phyloP scores from a whole-genome alignment of 1,140 invertebrate genomes.

The Tetramorium alpestre region DNA sequence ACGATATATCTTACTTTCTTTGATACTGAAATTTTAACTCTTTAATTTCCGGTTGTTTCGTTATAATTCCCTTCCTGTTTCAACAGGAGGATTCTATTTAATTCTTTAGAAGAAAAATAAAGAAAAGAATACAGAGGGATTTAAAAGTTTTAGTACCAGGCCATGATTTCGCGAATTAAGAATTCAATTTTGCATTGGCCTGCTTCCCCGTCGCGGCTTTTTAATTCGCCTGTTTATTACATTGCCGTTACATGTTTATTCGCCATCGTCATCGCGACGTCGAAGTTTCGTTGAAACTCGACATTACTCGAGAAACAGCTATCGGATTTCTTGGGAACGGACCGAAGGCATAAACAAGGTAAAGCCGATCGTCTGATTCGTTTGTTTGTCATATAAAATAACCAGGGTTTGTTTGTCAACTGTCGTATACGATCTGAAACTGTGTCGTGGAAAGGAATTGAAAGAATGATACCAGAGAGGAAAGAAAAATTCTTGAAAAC shows the following conservation, averaged over 20 bases:
- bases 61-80: slow-evolving; percentile 19
- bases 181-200: slow-evolving; percentile 28
- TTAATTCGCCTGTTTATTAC: slow-evolving; percentile 42
- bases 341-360: slow-evolving; percentile 32
- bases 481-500: neutral
- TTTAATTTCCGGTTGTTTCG: slow-evolving; percentile 54
- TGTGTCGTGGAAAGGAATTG: slow-evolving; percentile 31
- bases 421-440: slow-evolving; percentile 50
- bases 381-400: slow-evolving; percentile 67
- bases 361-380: slow-evolving; percentile 59
- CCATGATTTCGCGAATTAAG: slow-evolving; percentile 26
- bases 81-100: slow-evolving; percentile 25
- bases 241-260: slow-evolving; percentile 9
- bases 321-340: slow-evolving; percentile 58
- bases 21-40: slow-evolving; percentile 42
- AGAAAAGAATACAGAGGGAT: neutral
- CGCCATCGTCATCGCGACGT: slow-evolving; percentile 3
- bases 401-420: slow-evolving; percentile 63
- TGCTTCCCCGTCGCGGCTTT: neutral
- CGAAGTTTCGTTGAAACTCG: slow-evolving; percentile 4
- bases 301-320: slow-evolving; percentile 33
- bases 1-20: slow-evolving; percentile 19
- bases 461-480: neutral
- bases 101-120: slow-evolving; percentile 25
- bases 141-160: neutral